phyloP scores from a whole-genome alignment of 1,140 invertebrate genomes.

The Lepidurus arcticus region DNA sequence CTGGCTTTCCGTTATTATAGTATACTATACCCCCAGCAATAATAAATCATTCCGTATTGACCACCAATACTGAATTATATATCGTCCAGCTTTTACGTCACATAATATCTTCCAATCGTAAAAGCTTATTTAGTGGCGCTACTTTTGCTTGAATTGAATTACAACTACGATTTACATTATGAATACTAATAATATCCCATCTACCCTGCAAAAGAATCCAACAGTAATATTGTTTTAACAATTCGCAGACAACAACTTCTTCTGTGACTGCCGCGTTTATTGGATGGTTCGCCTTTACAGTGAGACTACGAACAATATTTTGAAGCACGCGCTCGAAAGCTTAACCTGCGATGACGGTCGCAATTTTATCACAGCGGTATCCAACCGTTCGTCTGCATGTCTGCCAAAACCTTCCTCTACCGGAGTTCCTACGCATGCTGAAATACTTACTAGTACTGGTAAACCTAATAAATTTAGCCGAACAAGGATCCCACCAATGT shows the following conservation, averaged over 20 bases:
- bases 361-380: background rate
- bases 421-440: background rate
- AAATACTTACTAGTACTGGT: background rate
- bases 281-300: background rate
- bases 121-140: background rate
- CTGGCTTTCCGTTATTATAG: too few species aligned
- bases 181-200: background rate
- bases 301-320: background rate
- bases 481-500: background rate
- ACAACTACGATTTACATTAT: background rate
- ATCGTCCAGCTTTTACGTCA: background rate
- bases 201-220: background rate
- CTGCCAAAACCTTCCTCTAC: background rate
- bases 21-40: too few species aligned
- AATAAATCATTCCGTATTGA: too few species aligned
- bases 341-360: background rate
- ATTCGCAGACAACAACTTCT: background rate
- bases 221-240: background rate
- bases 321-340: background rate
- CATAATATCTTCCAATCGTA: background rate
- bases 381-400: background rate
- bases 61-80: background rate
- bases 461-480: background rate
- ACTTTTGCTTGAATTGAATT: background rate
- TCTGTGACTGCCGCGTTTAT: slow-evolving; percentile 14